Percentiles rank a stretch among this genome's conserved stretches.
Conservation (phyloP, 92 coral and sea anemone species). For the Porites divaricata region DNA sequence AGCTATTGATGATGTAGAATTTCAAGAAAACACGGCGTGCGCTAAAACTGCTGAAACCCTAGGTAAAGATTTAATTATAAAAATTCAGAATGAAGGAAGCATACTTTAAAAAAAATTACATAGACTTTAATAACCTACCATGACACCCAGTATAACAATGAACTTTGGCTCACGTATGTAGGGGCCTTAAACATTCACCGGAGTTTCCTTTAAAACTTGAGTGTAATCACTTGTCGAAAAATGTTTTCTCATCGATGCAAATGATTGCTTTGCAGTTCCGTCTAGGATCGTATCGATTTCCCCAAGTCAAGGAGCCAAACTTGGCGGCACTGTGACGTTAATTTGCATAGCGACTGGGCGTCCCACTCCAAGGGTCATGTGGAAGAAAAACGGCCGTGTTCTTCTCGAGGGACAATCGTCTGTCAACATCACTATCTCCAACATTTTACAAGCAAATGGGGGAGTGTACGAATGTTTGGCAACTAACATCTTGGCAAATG, state of each 20-base stretch:
- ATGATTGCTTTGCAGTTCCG: constrained; percentile 64
- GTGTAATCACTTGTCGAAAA: neutral
- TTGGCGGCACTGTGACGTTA: constrained; percentile 45
- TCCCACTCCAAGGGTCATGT: constrained; percentile 55
- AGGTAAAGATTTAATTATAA: constrained; percentile 43
- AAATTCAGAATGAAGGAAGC: too few relatives aligned
- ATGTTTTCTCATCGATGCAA: neutral
- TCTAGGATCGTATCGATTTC: constrained; percentile 58
- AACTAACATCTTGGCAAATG: constrained; percentile 68
- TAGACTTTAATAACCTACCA: too few relatives aligned
- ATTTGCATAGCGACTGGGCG: constrained; percentile 61
- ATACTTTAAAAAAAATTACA: too few relatives aligned
- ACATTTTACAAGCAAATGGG: constrained; percentile 46
- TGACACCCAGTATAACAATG: too few relatives aligned
- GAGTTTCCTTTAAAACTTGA: neutral
- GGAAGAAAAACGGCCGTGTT: constrained; percentile 45
- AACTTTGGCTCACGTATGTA: too few relatives aligned
- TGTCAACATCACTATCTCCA: constrained; percentile 59
- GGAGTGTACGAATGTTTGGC: constrained; percentile 85
- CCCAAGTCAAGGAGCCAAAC: constrained; percentile 46
- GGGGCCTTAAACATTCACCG: neutral
- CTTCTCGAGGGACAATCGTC: constrained; percentile 38
- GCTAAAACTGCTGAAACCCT: constrained; percentile 64
- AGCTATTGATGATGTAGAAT: constrained; percentile 75
- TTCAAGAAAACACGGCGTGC: constrained; percentile 63